Percentiles rank a stretch among this genome's conserved stretches.
These are phyloP conservation scores for Tragelaphus scriptus DNA, from an alignment of 2,113 vertebrate species.

Conservation along the genomic window DNA sequence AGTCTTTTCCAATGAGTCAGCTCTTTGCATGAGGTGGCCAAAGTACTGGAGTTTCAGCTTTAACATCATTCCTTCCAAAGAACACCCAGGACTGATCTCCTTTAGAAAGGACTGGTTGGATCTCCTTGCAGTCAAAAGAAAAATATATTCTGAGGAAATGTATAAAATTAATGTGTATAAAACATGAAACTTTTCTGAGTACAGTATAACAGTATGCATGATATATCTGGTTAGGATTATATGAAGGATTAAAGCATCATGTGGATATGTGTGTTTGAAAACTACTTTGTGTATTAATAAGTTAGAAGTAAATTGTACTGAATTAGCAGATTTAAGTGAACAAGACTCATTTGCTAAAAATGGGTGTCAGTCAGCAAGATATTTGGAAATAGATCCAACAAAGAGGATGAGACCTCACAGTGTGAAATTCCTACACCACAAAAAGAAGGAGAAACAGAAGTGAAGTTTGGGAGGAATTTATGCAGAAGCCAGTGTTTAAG, in stretches of 20 bases:
- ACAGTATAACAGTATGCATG: background rate
- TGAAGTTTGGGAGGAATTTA: background rate
- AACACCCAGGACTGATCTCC: no score
- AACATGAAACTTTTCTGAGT: background rate
- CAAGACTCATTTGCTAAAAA: background rate
- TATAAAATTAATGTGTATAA: background rate
- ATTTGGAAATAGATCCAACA: background rate
- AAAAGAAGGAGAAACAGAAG: background rate
- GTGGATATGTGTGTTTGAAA: background rate
- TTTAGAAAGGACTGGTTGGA: no score
- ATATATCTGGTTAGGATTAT: background rate
- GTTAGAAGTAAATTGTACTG: background rate
- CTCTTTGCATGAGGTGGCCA: no score
- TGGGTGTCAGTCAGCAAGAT: background rate
- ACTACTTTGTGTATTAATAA: background rate
- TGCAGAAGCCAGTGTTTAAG: background rate
- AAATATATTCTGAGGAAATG: background rate
- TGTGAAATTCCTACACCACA: background rate
- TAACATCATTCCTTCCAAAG: no score
- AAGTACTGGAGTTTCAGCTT: no score
- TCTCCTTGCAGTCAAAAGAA: background rate
- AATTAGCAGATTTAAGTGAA: background rate
- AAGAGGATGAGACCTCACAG: background rate
- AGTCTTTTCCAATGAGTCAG: no score
- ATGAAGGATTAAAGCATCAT: background rate